Base-by-base conservation (phyloP, 1,140 invertebrate species). In the Drosophila arawakana region DNA sequence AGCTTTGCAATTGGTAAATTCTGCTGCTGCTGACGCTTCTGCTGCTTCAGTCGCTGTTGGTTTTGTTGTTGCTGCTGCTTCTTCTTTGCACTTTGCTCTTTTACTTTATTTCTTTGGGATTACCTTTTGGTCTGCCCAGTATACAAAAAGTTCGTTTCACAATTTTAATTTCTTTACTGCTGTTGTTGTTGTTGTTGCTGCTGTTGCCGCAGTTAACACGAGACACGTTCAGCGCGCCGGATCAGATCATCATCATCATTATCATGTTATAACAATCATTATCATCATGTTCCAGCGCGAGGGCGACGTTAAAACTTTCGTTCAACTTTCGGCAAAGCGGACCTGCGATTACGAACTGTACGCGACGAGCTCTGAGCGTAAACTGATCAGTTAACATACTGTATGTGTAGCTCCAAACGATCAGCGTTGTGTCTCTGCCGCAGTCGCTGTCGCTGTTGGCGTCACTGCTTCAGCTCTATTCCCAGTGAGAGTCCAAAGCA, bases 211-310 rank as follows among this genome's bases (percentile, higher is more conserved):
- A 80, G 81, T 78, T 79, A 47, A 60, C 55, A 52, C 44, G 66
- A 74, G 57, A 70, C 72, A 74, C 72, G 67, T 59, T 74, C 66
- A 73, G 75, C 75, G 25, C 58, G 68, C 80, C 68, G 62, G 84
- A 82, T 88, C 74, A 67, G 70, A 52, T 59, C 80, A 82, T 80
- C 76, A 80, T 65, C 79, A 82, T 79, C 68, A 81, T 81, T 65
- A 76, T 62, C 52, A 43, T 30, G 49, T 74, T 34, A 59, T 57
- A 39, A 54, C 60, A 68, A 84, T 83, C 52, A 80, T 81, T 47
- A 73, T 73, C 81, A 63, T 73, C 81, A 63, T 43, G 47, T 61
- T 76, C 66, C 76, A 80, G 80, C 68, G 47, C 62, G 74, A 54
- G 41, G 55, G 54, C 69, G 69, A 71, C 46, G 46, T 60, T 66